Evolutionary conservation across 1,140 invertebrate species (phyloP).

Genomic region (Diploscapter pachys): DNA sequence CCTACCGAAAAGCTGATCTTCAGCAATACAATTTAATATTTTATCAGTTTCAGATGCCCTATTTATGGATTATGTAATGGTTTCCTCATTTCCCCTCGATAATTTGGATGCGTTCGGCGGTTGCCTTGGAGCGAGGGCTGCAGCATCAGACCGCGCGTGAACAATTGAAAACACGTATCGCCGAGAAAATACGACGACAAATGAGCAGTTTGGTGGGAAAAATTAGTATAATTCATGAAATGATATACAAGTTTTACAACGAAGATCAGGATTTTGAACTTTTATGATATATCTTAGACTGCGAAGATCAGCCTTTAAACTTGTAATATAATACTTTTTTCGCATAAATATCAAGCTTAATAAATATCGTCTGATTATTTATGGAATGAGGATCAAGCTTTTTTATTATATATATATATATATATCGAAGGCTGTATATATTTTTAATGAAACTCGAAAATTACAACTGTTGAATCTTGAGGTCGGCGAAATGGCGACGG

Average conservation of each 20-base stretch:
- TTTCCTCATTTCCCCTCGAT: too few species aligned
- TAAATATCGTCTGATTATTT: too few species aligned
- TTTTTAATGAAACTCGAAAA: too few species aligned
- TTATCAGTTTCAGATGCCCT: constrained; percentile 10
- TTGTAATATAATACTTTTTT: too few species aligned
- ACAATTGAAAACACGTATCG: constrained; percentile 23
- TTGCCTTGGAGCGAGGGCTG: constrained; percentile 17
- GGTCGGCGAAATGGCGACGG: constrained; percentile 40
- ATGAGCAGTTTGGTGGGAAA: constrained; percentile 22
- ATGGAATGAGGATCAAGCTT: constrained; percentile 1
- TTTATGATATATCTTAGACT: too few species aligned
- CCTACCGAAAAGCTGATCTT: too few species aligned
- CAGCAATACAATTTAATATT: background rate
- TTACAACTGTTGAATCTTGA: constrained; percentile 1
- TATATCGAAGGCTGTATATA: too few species aligned
- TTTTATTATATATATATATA: background rate
- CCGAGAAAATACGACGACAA: constrained; percentile 21
- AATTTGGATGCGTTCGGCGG: constrained; percentile 28
- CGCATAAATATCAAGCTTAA: too few species aligned
- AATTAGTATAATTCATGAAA: too few species aligned
- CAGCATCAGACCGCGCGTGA: constrained; percentile 31
- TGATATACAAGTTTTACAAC: too few species aligned
- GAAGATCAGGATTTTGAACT: too few species aligned
- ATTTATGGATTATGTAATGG: background rate
- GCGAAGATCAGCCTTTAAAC: too few species aligned